A percentile compares a stretch with the other conserved stretches of the same genome.
Evolutionary conservation across 1,140 invertebrate species (phyloP).

Genomic region (Drosophila truncata): DNA sequence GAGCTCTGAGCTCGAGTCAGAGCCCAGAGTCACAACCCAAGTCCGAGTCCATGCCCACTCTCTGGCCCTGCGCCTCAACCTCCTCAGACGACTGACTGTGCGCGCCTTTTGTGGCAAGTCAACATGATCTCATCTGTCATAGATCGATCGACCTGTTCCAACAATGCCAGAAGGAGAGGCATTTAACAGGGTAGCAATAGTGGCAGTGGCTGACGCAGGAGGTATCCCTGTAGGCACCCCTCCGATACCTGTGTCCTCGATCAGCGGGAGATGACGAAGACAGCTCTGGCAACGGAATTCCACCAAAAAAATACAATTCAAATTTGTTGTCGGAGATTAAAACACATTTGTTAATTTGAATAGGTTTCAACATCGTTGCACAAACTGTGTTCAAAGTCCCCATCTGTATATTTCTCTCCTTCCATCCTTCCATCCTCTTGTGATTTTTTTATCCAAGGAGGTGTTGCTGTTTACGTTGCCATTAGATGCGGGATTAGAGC

Average conservation of each 20-base stretch:
- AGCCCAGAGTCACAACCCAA: neutral
- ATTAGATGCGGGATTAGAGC: conserved; percentile 62
- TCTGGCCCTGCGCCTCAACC: neutral
- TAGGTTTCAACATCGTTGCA: conserved; percentile 77
- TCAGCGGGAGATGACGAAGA: conserved; percentile 62
- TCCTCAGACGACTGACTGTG: conserved; percentile 35
- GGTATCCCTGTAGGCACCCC: conserved; percentile 26
- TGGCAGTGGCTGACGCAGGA: conserved; percentile 54
- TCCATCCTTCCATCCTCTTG: neutral
- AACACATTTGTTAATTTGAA: conserved; percentile 83
- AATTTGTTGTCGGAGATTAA: conserved; percentile 83
- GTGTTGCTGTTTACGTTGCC: conserved; percentile 62
- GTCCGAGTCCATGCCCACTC: conserved; percentile 8
- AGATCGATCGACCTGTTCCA: conserved; percentile 82
- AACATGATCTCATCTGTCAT: conserved; percentile 84
- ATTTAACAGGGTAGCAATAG: conserved; percentile 60
- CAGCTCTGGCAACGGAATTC: conserved; percentile 41
- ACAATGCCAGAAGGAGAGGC: conserved; percentile 60
- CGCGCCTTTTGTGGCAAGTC: conserved; percentile 74
- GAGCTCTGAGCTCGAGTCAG: neutral
- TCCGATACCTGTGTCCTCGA: conserved; percentile 53
- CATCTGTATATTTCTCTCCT: neutral
- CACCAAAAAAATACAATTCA: conserved; percentile 70
- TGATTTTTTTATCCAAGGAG: conserved; percentile 43
- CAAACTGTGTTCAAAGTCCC: conserved; percentile 37